Conservation (phyloP, 2,113 vertebrate species). For the Numenius arquata region DNA sequence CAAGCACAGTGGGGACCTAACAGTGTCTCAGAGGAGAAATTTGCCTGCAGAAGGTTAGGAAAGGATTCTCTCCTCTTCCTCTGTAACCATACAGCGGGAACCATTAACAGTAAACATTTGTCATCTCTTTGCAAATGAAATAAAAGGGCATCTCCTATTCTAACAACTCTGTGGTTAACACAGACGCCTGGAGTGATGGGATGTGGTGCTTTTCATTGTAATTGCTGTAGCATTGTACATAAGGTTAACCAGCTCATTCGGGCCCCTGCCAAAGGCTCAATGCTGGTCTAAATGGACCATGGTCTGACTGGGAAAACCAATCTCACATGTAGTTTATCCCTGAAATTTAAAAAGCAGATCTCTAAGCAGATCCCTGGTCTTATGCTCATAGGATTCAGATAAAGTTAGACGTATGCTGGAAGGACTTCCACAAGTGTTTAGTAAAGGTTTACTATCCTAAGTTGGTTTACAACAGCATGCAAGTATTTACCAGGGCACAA, state of each 20-base stretch:
- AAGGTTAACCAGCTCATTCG: neutral
- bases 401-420: neutral
- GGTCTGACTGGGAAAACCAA: neutral
- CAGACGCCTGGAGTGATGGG: neutral
- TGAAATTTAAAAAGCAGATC: neutral
- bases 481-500: neutral
- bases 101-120: neutral
- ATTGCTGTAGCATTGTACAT: neutral
- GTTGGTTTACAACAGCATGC: neutral
- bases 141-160: neutral
- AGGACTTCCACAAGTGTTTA: neutral
- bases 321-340: neutral
- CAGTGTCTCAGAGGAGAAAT: neutral
- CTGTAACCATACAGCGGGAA: neutral
- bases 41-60: neutral
- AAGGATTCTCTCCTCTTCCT: neutral
- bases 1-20: neutral
- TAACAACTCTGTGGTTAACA: neutral
- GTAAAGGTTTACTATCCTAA: neutral
- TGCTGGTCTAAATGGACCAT: neutral
- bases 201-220: neutral
- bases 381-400: neutral
- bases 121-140: neutral
- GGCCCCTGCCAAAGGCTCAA: neutral
- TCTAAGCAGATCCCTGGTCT: neutral